These are phyloP conservation scores for Olivierus martensii DNA, from an alignment of 1,140 invertebrate genomes.

Conservation along the genomic window DNA sequence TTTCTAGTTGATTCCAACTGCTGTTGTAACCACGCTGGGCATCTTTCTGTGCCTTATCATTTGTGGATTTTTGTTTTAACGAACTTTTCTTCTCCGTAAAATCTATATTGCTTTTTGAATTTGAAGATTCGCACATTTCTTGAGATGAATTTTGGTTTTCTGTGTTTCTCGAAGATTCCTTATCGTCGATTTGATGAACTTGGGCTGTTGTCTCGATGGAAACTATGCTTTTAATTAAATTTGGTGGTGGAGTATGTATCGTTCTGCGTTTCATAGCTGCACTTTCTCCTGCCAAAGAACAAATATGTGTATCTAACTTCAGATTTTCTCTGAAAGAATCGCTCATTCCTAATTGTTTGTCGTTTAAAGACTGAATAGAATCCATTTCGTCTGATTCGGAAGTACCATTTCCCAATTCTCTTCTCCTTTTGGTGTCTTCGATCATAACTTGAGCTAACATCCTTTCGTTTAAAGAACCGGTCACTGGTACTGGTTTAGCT, in stretches of 20 bases:
- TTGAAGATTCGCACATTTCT: neutral
- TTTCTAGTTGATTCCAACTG: neutral
- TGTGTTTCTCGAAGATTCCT: neutral
- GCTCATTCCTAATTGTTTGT: neutral
- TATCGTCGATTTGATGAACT: neutral
- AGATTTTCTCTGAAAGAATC: neutral
- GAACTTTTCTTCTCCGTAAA: neutral
- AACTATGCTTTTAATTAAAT: neutral
- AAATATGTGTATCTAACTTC: neutral
- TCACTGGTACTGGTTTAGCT: neutral
- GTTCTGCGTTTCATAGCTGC: neutral
- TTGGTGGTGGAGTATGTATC: neutral
- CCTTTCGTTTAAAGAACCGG: slow-evolving; percentile 14
- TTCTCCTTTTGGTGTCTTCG: neutral
- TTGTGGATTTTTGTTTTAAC: neutral
- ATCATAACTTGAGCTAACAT: slow-evolving; percentile 15
- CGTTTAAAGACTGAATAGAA: slow-evolving; percentile 4
- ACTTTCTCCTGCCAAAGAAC: neutral
- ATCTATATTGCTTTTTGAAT: neutral
- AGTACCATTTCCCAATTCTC: neutral
- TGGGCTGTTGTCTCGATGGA: neutral
- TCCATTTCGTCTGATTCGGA: slow-evolving; percentile 5
- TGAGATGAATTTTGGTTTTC: too few relatives aligned
- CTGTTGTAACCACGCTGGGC: neutral
- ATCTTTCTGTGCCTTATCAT: neutral